Percentiles rank a stretch among this genome's conserved stretches.
Conservation (phyloP, 2,888 invertebrate genomes). For the Troides aeacus region DNA sequence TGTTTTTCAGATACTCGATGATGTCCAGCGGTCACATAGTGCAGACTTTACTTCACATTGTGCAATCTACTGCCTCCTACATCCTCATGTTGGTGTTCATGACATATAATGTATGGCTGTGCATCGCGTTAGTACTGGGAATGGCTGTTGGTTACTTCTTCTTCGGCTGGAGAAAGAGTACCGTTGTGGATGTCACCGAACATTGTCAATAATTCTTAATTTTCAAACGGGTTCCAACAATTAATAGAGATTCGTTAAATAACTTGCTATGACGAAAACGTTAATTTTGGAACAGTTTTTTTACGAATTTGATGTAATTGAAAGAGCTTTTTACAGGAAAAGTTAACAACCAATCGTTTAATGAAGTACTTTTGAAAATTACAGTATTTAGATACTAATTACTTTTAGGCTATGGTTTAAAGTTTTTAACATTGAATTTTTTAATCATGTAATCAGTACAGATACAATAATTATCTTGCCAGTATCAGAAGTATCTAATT, state of each 20-base stretch:
- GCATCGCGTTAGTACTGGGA: slow-evolving; percentile 91
- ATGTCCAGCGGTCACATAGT: slow-evolving; percentile 88
- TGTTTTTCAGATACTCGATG: slow-evolving; percentile 87
- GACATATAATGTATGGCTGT: slow-evolving; percentile 98
- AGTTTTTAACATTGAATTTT: not conserved
- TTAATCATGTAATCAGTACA: slow-evolving; percentile 12
- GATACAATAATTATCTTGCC: slow-evolving; percentile 16
- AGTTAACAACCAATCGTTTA: not conserved
- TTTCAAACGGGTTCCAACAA: not conserved
- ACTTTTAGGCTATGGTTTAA: not conserved
- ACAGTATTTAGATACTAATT: slow-evolving; percentile 16
- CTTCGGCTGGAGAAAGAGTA: slow-evolving; percentile 96
- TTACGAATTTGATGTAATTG: not conserved
- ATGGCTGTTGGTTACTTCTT: slow-evolving; percentile 96
- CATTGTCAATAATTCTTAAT: slow-evolving; percentile 88
- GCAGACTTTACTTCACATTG: slow-evolving; percentile 92
- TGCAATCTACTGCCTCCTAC: slow-evolving; percentile 94
- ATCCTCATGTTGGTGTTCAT: slow-evolving; percentile 97
- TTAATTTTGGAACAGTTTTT: not conserved
- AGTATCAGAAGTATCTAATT: slow-evolving; percentile 7
- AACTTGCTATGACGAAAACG: not conserved
- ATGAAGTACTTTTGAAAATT: slow-evolving; percentile 6
- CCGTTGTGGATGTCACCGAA: slow-evolving; percentile 94
- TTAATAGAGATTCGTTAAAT: not conserved
- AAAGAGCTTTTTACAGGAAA: not conserved